These are phyloP conservation scores for Dolichallabes microphthalmus DNA, from an alignment of 2,113 vertebrate species.

Conservation along the genomic window DNA sequence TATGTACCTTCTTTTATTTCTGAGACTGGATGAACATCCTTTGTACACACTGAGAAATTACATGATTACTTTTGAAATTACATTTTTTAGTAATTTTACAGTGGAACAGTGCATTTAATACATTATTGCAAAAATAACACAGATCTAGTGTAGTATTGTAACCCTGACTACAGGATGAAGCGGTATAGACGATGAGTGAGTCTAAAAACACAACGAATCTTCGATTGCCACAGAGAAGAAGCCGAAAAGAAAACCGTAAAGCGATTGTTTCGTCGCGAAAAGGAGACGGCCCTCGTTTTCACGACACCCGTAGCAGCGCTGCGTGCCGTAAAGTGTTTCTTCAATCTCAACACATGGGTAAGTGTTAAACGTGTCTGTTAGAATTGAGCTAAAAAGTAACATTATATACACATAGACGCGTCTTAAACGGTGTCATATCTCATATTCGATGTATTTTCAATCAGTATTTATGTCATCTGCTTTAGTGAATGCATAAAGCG, in stretches of 20 bases:
- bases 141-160: neutral
- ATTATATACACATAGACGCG: neutral
- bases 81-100: neutral
- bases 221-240: neutral
- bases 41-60: neutral
- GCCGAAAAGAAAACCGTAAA: neutral
- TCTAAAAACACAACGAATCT: neutral
- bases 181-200: too few relatives aligned
- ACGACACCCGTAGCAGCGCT: neutral
- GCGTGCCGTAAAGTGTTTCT: slow-evolving; percentile 45
- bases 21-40: neutral
- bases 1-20: neutral
- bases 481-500: neutral
- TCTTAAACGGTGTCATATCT: neutral
- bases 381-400: neutral
- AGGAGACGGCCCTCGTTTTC: neutral
- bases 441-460: neutral
- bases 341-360: slow-evolving; percentile 49
- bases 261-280: neutral
- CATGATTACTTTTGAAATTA: too few relatives aligned
- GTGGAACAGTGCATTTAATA: neutral
- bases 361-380: slow-evolving; percentile 48
- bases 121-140: neutral
- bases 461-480: neutral
- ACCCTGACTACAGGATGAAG: too few relatives aligned